Evolutionary conservation across 2,797 vertebrate genomes (phyloP).

Genomic region (Crossoptilon crossoptilon): DNA sequence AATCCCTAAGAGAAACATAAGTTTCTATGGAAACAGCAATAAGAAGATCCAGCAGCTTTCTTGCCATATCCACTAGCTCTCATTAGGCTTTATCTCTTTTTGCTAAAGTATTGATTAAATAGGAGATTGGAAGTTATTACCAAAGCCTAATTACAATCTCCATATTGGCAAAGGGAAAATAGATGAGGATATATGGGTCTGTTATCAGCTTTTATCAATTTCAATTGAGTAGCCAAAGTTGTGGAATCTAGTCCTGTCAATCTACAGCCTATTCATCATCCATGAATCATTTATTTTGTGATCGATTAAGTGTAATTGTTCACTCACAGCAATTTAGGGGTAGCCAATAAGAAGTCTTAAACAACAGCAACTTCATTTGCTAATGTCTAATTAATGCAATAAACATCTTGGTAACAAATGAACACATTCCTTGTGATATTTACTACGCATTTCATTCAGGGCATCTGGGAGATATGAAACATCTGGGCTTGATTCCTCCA

Average conservation of each 20-base stretch:
- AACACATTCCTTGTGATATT: conserved; percentile 87
- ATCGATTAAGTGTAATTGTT: conserved; percentile 98
- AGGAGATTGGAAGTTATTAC: conserved; percentile 92
- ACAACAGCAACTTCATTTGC: conserved; percentile 94
- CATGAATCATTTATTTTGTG: conserved; percentile 99
- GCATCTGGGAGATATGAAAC: conserved; percentile 88
- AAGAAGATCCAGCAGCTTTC: conserved; percentile 79
- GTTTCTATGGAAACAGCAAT: conserved; percentile 88
- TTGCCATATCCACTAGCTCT: conserved; percentile 78
- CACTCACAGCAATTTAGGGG: conserved; percentile 94
- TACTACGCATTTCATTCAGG: conserved; percentile 81
- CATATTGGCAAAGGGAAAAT: conserved; percentile 90
- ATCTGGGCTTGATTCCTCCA: conserved; percentile 87
- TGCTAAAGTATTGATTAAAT: conserved; percentile 93
- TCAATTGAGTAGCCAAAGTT: conserved; percentile 91
- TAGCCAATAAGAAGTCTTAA: conserved; percentile 93
- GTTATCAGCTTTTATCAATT: conserved; percentile 94
- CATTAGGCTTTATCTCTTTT: conserved; percentile 87
- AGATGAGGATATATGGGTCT: conserved; percentile 87
- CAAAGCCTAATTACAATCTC: conserved; percentile 92
- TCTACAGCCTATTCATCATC: conserved; percentile 96
- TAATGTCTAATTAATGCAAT: conserved; percentile 98
- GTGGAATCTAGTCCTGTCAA: conserved; percentile 90
- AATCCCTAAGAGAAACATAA: conserved; percentile 80
- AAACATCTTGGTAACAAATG: conserved; percentile 92